phyloP scores from a whole-genome alignment of 53 echinoderm and acorn worm species.

The Paelopatides confundens region DNA sequence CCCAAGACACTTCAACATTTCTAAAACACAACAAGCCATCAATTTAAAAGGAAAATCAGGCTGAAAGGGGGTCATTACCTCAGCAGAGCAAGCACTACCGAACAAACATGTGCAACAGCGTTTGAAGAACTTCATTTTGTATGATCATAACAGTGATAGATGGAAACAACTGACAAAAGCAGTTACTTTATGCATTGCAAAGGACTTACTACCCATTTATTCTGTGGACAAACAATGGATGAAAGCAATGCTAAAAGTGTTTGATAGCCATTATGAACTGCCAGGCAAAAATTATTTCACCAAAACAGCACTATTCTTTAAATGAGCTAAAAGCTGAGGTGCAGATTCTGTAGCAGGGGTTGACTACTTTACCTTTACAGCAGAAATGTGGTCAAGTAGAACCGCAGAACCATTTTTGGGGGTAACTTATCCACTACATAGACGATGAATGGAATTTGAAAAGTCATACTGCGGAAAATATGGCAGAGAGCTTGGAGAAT shows the following conservation, averaged over 20 bases:
- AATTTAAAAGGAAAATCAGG: too few relatives aligned
- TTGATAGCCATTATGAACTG: conserved; percentile 38
- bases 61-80: too few relatives aligned
- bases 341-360: neutral
- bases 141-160: neutral
- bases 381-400: conserved; percentile 32
- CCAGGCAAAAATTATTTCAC: conserved; percentile 29
- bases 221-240: conserved; percentile 37
- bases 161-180: conserved; percentile 38
- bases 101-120: too few relatives aligned
- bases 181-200: conserved; percentile 37
- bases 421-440: neutral
- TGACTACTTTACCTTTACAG: neutral
- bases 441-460: neutral
- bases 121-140: neutral
- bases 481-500: neutral
- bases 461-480: conserved; percentile 1
- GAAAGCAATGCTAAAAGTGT: conserved; percentile 18
- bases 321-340: neutral
- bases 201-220: conserved; percentile 46
- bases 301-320: conserved; percentile 11
- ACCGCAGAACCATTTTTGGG: neutral
- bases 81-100: too few relatives aligned
- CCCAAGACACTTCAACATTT: too few relatives aligned
- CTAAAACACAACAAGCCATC: too few relatives aligned